These are phyloP conservation scores for Agrotis clavis DNA, from an alignment of 2,888 invertebrate species.

Conservation along the genomic window DNA sequence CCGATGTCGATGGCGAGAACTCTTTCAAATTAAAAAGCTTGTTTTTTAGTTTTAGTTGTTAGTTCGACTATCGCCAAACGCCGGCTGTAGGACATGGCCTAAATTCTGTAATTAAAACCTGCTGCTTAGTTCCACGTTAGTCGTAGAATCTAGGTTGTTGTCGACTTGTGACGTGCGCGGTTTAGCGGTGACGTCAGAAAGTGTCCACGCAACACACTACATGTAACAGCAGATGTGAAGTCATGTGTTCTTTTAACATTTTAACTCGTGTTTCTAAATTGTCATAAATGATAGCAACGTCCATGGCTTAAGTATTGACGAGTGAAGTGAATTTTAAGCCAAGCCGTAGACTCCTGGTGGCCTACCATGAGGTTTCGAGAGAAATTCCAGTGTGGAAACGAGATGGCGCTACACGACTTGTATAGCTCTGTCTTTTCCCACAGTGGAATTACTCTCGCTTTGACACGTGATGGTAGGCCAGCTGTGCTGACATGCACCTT, in stretches of 20 bases:
- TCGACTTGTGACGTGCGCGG: constrained; percentile 33
- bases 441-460: no score
- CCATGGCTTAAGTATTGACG: not conserved
- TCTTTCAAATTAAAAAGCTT: not conserved
- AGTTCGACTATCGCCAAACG: not conserved
- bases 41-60: not conserved
- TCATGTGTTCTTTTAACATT: constrained; percentile 50
- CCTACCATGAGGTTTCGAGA: not conserved
- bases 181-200: constrained; percentile 48
- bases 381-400: no score
- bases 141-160: constrained; percentile 16
- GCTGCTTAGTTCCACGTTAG: constrained; percentile 1
- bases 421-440: no score
- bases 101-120: not conserved
- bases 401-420: no score
- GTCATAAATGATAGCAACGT: not conserved
- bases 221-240: constrained; percentile 54
- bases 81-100: not conserved
- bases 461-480: no score
- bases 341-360: constrained; percentile 7
- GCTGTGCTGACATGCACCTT: no score
- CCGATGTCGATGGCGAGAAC: not conserved
- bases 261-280: constrained; percentile 13
- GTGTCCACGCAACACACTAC: constrained; percentile 48
- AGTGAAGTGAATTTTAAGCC: not conserved